phyloP scores from a whole-genome alignment of 2,888 invertebrate species.

The Antitype chi region DNA sequence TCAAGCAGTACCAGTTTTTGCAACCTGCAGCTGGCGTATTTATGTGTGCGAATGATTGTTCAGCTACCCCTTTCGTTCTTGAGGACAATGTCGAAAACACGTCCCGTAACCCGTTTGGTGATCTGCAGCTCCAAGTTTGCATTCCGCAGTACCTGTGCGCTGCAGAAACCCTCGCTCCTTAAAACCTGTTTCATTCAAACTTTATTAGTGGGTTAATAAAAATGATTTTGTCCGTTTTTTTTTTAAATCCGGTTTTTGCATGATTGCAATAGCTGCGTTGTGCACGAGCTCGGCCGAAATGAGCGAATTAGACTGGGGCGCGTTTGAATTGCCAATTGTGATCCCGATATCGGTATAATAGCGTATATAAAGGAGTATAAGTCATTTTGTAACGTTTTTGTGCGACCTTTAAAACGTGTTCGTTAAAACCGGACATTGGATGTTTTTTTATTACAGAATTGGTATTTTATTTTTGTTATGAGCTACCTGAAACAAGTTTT shows the following conservation, averaged over 20 bases:
- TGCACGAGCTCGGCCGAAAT: slow-evolving; percentile 73
- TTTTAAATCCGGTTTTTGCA: slow-evolving; percentile 66
- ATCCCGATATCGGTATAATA: slow-evolving; percentile 61
- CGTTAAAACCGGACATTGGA: slow-evolving; percentile 34
- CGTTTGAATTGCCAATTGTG: slow-evolving; percentile 68
- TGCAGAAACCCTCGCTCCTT: slow-evolving; percentile 76
- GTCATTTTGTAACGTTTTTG: slow-evolving; percentile 55
- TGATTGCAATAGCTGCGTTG: slow-evolving; percentile 67
- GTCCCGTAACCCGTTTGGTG: slow-evolving; percentile 77
- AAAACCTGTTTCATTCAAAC: slow-evolving; percentile 72
- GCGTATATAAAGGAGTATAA: slow-evolving; percentile 46
- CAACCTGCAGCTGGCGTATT: slow-evolving; percentile 71
- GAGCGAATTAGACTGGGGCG: slow-evolving; percentile 67
- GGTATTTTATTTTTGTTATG: slow-evolving; percentile 27
- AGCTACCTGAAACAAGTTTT: background rate
- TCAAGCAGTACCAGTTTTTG: slow-evolving; percentile 62
- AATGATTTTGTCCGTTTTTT: slow-evolving; percentile 62
- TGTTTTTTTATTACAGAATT: slow-evolving; percentile 8
- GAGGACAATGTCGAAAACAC: slow-evolving; percentile 66
- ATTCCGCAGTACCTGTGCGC: slow-evolving; percentile 83
- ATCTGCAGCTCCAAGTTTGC: slow-evolving; percentile 83
- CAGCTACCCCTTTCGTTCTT: slow-evolving; percentile 63
- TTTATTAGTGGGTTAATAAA: slow-evolving; percentile 56
- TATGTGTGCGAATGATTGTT: slow-evolving; percentile 68
- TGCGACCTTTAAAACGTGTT: slow-evolving; percentile 49